These are phyloP conservation scores for Tenthredo scrophulariae DNA, from an alignment of 2,888 invertebrate species.

Conservation along the genomic window DNA sequence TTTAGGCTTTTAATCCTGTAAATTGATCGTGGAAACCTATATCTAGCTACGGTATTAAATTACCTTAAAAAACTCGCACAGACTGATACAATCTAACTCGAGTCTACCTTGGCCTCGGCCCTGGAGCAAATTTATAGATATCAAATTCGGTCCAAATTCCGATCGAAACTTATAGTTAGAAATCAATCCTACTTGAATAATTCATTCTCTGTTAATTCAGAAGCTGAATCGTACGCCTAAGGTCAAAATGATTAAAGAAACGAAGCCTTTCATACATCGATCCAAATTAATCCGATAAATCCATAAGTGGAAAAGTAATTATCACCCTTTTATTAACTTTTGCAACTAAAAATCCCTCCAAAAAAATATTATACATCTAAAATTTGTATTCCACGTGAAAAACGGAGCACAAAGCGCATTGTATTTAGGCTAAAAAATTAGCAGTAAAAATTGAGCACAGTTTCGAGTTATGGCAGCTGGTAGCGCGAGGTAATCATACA, in stretches of 20 bases:
- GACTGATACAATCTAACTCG: slow-evolving; percentile 13
- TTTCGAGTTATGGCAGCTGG: slow-evolving; percentile 17
- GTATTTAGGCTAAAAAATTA: neutral
- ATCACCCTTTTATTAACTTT: neutral
- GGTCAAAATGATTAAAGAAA: neutral
- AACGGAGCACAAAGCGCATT: neutral
- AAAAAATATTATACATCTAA: neutral
- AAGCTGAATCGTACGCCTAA: too few relatives aligned
- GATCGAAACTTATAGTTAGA: neutral
- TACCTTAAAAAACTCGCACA: neutral
- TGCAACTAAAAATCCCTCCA: neutral
- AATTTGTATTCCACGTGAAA: neutral
- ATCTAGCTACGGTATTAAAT: slow-evolving; percentile 12
- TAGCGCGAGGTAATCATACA: slow-evolving; percentile 19
- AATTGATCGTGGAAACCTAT: slow-evolving; percentile 9
- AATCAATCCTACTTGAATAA: neutral
- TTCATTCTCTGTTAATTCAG: neutral
- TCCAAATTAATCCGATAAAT: too few relatives aligned
- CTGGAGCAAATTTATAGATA: neutral
- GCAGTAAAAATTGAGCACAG: neutral
- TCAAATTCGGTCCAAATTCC: slow-evolving; percentile 15
- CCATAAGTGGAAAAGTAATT: too few relatives aligned
- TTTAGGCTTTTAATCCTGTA: slow-evolving; percentile 13
- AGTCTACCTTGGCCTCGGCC: slow-evolving; percentile 19
- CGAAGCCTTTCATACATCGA: neutral